Evolutionary conservation across 2,797 vertebrate species (phyloP), one percentile per base, ranked within the genome.

Genomic region (Simalia tracyae): DNA sequence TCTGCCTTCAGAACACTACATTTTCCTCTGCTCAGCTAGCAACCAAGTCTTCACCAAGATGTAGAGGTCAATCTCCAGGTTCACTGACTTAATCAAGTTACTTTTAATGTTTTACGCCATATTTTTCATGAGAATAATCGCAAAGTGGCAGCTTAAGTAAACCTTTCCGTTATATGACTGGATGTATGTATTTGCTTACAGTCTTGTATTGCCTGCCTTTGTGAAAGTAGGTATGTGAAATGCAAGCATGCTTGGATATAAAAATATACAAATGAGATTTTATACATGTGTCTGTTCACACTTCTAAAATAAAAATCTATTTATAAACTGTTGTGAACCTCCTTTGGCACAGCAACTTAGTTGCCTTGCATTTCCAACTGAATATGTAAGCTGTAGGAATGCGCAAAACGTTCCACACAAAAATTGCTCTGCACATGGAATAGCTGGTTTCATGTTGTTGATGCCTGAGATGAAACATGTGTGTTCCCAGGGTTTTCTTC

Each of bases 11-110:
- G 76, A 94, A 84, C 7, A 2, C 54, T 19, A 17, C 50, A 72
- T 93, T 86, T 5, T 56, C 63, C 90, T 90, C 93, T 89, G 92
- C 91, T 94, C 72, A 89, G 92, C 46, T 46, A 85, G 91, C 46
- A 84, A 64, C 56, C 14, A 66, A 42, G 50, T 86, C n/a, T 92
- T 3, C 88, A 8, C 7, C 0, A 0, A 91, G 10, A 91, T 57
- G 2, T 1, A 81, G 24, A 88, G 76, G 66, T 93, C 60, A 28
- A 59, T 64, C 85, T 56, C 87, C 84, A 15, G 17, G 60, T 36
- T 90, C 54, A 50, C 85, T 12, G 6, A 86, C 28, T 87, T 64
- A 6, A 31, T 0, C 61, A 90, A 50, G 24, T 87, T 87, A 88
- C 89, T 92, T 86, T 54, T 59, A 1, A 81, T 1, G 68, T 59